phyloP scores from a whole-genome alignment of 1,140 invertebrate genomes.

The Zaprionus inermis region DNA sequence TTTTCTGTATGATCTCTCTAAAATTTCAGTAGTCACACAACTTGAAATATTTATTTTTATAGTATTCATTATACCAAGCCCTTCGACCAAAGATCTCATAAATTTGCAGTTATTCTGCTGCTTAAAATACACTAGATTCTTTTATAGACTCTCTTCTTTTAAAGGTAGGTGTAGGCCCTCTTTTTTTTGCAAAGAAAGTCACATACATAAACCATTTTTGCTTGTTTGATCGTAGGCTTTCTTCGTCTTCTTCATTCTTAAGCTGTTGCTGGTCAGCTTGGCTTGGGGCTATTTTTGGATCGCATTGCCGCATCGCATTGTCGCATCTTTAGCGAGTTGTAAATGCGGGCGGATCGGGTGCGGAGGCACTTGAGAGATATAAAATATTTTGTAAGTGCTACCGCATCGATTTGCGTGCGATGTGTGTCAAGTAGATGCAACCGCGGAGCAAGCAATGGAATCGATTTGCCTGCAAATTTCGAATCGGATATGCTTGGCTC shows the following conservation, averaged over 20 bases:
- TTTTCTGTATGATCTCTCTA: too few species aligned
- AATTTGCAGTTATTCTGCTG: not conserved
- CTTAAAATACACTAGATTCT: not conserved
- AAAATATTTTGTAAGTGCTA: slow-evolving; percentile 69
- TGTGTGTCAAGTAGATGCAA: slow-evolving; percentile 83
- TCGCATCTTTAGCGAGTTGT: slow-evolving; percentile 21
- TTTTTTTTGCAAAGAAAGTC: slow-evolving; percentile 62
- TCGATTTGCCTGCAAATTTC: slow-evolving; percentile 75
- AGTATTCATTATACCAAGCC: too few species aligned
- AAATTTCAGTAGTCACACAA: too few species aligned
- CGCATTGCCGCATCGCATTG: slow-evolving; percentile 40
- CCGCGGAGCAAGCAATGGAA: slow-evolving; percentile 53
- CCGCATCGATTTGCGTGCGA: slow-evolving; percentile 81
- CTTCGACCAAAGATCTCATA: not conserved
- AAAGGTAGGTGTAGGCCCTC: slow-evolving; percentile 46
- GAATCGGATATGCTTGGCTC: slow-evolving; percentile 64
- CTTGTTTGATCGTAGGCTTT: slow-evolving; percentile 51
- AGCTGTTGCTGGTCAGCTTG: not conserved
- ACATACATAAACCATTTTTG: slow-evolving; percentile 75
- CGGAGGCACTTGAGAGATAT: slow-evolving; percentile 39
- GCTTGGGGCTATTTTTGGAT: slow-evolving; percentile 66
- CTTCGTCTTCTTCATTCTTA: slow-evolving; percentile 6
- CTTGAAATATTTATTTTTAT: too few species aligned
- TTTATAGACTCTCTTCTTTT: not conserved
- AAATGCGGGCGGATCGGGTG: not conserved